Evolutionary conservation across 2,797 vertebrate species (phyloP).

Genomic region (Cirrhinus mrigala): DNA sequence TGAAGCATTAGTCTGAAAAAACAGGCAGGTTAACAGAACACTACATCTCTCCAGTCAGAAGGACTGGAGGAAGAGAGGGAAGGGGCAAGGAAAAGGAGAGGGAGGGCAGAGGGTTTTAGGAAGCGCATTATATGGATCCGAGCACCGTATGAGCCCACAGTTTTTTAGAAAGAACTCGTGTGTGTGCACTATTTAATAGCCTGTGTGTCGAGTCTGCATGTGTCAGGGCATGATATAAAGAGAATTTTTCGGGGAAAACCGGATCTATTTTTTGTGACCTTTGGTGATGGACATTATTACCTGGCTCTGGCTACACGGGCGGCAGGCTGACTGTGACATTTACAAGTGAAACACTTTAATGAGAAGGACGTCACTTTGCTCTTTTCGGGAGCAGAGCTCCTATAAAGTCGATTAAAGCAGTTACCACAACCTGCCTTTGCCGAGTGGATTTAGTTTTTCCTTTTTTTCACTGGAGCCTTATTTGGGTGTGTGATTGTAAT

Average conservation of each 20-base stretch:
- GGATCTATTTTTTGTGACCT: conserved; percentile 56
- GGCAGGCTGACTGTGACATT: conserved; percentile 44
- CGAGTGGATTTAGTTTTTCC: background rate
- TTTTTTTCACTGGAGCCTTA: conserved; percentile 1
- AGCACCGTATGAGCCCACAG: conserved; percentile 72
- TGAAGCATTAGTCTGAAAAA: conserved; percentile 73
- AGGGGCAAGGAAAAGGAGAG: conserved; percentile 61
- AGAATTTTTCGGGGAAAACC: conserved; percentile 47
- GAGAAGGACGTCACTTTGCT: conserved; percentile 46
- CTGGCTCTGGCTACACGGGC: conserved; percentile 50
- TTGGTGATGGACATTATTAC: conserved; percentile 59
- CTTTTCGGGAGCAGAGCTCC: conserved; percentile 45
- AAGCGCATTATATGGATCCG: conserved; percentile 65
- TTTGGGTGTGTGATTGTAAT: conserved; percentile 41
- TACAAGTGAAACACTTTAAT: conserved; percentile 45
- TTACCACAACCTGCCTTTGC: conserved; percentile 19
- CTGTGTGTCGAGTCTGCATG: conserved; percentile 21
- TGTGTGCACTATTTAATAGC: background rate
- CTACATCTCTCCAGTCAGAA: conserved; percentile 68
- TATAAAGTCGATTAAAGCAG: conserved; percentile 38
- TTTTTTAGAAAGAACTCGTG: conserved; percentile 36
- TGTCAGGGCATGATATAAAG: conserved; percentile 15
- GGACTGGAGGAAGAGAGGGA: conserved; percentile 62
- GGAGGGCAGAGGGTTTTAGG: conserved; percentile 62
- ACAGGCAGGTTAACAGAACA: conserved; percentile 70